phyloP scores from a whole-genome alignment of 2,888 invertebrate genomes.

The Buathra laborator region DNA sequence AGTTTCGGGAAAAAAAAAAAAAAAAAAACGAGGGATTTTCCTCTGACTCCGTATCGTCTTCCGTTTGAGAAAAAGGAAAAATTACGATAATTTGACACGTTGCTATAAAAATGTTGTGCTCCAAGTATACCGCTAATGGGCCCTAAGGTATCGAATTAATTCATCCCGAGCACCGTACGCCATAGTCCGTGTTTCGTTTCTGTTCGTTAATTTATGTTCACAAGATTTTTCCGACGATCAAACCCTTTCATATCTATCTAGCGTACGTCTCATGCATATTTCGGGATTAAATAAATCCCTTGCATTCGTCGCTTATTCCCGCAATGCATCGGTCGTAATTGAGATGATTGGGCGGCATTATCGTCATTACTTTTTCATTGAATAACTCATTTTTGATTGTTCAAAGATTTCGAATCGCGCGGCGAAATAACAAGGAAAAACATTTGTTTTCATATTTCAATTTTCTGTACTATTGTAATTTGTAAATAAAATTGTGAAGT shows the following conservation, averaged over 20 bases:
- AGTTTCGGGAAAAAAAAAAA: neutral
- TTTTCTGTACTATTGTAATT: too few relatives aligned
- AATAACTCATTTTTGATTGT: too few relatives aligned
- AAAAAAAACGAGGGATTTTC: neutral
- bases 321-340: too few relatives aligned
- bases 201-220: neutral
- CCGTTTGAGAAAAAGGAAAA: neutral
- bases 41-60: neutral
- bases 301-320: too few relatives aligned
- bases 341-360: too few relatives aligned
- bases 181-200: neutral
- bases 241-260: neutral
- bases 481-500: too few relatives aligned
- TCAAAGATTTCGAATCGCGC: too few relatives aligned
- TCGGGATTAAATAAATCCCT: too few relatives aligned
- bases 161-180: slow-evolving; percentile 36
- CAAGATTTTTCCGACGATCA: neutral
- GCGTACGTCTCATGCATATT: neutral
- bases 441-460: too few relatives aligned
- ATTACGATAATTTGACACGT: slow-evolving; percentile 57
- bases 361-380: too few relatives aligned
- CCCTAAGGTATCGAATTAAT: slow-evolving; percentile 38
- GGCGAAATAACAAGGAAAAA: too few relatives aligned
- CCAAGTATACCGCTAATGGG: slow-evolving; percentile 19
- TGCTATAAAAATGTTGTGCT: slow-evolving; percentile 13